Evolutionary conservation across 2,888 invertebrate genomes (phyloP), one percentile per base, ranked within the genome.

Genomic region (Hartigia nigra): DNA sequence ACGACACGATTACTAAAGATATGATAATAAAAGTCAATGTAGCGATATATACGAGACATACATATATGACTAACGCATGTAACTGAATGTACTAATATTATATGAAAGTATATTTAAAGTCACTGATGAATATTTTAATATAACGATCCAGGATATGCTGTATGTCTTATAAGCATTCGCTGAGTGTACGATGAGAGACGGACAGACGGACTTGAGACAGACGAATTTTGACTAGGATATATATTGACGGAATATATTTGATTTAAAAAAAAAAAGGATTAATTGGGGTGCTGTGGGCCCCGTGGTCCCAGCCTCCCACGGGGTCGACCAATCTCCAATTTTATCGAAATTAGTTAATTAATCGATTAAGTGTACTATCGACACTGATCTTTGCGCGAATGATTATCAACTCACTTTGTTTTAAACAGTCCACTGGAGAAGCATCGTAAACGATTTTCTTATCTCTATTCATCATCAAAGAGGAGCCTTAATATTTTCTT

Each of bases 291-390:
- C 70, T 78, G 77, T 77, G 79, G 75, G 75, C 82, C 81, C 82
- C 84, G 84, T 85, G 84, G 85, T 83, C 76, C 85, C 87, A 88
- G 83, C 87, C 86, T 87, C 84, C 84, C 82, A 81, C 84, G 82
- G 78, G 84, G 82, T 86, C 78, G 70, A 77, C 76, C 77, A 78
- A 77, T 74, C 80, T 78, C 37, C 14, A 35, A 35, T 69, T 31
- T 35, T 55, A 55, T 23, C 55, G 55, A 55, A 55, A 55, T 55
- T 23, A 55, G 23, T 55, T 55, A 55, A 55, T 55, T 55, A 55
- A 55, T 55, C 55, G 14, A 55, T 55, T 55, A 55, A 55, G 55
- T 55, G 55, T 9, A 55, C 55, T 55, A 9, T 55, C 55, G 55
- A 23, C 55, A 55, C 55, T 55, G 55, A 23, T 55, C 55, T 55